Conservation (phyloP, 2,113 vertebrate genomes). For the Coryphaenoides rupestris region DNA sequence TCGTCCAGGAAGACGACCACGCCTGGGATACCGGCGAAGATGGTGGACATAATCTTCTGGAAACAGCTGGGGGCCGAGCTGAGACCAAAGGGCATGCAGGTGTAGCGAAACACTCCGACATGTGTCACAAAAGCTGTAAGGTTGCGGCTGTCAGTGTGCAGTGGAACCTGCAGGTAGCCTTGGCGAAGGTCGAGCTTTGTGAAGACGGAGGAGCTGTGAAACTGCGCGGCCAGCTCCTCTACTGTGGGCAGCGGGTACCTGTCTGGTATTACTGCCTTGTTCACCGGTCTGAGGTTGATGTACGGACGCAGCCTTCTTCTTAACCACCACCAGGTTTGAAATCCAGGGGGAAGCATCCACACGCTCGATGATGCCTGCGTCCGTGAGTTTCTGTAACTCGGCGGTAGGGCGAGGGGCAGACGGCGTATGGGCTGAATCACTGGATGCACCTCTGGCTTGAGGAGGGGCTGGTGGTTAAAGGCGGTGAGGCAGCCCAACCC, state of each 20-base stretch:
- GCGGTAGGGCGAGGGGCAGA: no score
- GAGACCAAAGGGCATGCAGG: no score
- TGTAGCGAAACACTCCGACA: slow-evolving; percentile 10
- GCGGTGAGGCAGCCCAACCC: no score
- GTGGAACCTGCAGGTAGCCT: slow-evolving; percentile 12
- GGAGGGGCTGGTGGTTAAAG: no score
- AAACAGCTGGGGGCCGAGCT: background rate
- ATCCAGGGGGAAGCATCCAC: no score
- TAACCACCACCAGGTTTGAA: no score
- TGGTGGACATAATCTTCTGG: slow-evolving; percentile 24
- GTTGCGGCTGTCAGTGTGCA: slow-evolving; percentile 9
- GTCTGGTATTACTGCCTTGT: slow-evolving; percentile 11
- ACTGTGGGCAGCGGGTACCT: slow-evolving; percentile 11
- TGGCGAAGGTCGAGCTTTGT: slow-evolving; percentile 14
- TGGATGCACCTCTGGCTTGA: no score
- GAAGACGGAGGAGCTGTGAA: slow-evolving; percentile 8
- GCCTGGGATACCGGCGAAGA: background rate
- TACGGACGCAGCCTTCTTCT: background rate
- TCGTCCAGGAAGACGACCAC: no score
- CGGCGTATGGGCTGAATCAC: no score
- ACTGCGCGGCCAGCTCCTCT: slow-evolving; percentile 4
- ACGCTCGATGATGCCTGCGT: no score
- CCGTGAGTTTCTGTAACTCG: no score
- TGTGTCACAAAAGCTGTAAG: slow-evolving; percentile 18
- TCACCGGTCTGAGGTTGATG: slow-evolving; percentile 7